These are phyloP conservation scores for Saturnia pavonia DNA, from an alignment of 2,888 invertebrate genomes.

Conservation along the genomic window DNA sequence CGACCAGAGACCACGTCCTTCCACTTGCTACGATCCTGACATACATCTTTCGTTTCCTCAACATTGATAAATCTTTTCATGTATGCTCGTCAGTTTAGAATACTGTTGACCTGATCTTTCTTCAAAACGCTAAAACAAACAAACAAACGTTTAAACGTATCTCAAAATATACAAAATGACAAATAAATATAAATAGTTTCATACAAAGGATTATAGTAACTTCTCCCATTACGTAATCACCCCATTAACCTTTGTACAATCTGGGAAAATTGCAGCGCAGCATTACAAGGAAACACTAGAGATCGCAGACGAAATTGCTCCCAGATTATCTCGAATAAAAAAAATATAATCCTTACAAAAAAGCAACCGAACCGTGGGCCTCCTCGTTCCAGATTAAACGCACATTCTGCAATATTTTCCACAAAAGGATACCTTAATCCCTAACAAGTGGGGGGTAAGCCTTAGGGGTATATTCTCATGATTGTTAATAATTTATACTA, in stretches of 20 bases:
- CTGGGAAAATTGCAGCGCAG: slow-evolving; percentile 29
- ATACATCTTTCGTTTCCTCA: too few relatives aligned
- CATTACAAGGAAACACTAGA: slow-evolving; percentile 29
- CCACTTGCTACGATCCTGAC: too few relatives aligned
- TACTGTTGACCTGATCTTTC: too few relatives aligned
- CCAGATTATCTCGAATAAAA: slow-evolving; percentile 60
- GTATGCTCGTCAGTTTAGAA: too few relatives aligned
- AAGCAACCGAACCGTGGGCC: slow-evolving; percentile 62
- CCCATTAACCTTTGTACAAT: slow-evolving; percentile 35
- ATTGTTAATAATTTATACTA: slow-evolving; percentile 45
- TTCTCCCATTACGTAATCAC: slow-evolving; percentile 27
- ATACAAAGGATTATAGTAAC: slow-evolving; percentile 10
- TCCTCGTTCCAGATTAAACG: slow-evolving; percentile 71
- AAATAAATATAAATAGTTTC: slow-evolving; percentile 19
- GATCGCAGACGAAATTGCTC: slow-evolving; percentile 50
- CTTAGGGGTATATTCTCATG: slow-evolving; percentile 56
- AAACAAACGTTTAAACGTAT: too few relatives aligned
- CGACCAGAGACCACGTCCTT: too few relatives aligned
- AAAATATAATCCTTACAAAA: slow-evolving; percentile 63
- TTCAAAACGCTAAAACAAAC: too few relatives aligned
- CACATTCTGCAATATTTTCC: slow-evolving; percentile 78
- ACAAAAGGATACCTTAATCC: slow-evolving; percentile 81
- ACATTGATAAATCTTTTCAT: too few relatives aligned
- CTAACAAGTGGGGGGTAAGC: slow-evolving; percentile 73
- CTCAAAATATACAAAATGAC: too few relatives aligned